These are phyloP conservation scores for Crossaster papposus DNA, from an alignment of 53 echinoderm and acorn worm species.

Conservation along the genomic window DNA sequence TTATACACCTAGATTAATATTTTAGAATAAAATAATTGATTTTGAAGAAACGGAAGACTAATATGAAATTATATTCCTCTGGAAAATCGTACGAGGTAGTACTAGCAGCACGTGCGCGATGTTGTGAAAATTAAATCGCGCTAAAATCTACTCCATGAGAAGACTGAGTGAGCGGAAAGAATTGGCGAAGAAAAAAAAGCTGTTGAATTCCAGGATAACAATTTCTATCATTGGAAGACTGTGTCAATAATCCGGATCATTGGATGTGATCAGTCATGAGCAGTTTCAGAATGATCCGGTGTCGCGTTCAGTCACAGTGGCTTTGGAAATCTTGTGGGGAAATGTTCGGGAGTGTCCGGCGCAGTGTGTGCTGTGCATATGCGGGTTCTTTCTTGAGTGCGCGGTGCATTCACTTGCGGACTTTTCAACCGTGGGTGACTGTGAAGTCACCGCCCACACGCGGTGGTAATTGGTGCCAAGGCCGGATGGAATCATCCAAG, in stretches of 20 bases:
- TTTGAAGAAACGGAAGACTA: constrained; percentile 32
- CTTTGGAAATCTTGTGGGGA: not conserved
- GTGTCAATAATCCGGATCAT: not conserved
- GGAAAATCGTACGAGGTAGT: constrained; percentile 54
- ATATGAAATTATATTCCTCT: not conserved
- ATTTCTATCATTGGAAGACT: constrained; percentile 19
- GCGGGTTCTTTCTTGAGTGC: not conserved
- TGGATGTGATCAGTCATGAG: not conserved
- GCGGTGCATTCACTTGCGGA: not conserved
- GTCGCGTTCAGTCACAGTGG: constrained; percentile 24
- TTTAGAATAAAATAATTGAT: constrained; percentile 3
- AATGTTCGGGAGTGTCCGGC: not conserved
- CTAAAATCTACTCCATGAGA: no score
- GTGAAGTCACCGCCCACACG: constrained; percentile 50
- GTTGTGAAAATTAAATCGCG: not conserved
- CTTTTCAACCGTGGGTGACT: not conserved
- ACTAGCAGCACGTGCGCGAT: not conserved
- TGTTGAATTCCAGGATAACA: not conserved
- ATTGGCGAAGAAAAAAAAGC: not conserved
- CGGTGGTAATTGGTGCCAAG: constrained; percentile 35
- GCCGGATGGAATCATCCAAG: constrained; percentile 40
- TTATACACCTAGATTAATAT: not conserved
- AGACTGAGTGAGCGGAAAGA: not conserved
- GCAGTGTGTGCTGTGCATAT: not conserved
- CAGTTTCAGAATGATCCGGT: constrained; percentile 42